Evolutionary conservation across 2,797 vertebrate genomes (phyloP).

Genomic region (Enteromius fasciolatus): DNA sequence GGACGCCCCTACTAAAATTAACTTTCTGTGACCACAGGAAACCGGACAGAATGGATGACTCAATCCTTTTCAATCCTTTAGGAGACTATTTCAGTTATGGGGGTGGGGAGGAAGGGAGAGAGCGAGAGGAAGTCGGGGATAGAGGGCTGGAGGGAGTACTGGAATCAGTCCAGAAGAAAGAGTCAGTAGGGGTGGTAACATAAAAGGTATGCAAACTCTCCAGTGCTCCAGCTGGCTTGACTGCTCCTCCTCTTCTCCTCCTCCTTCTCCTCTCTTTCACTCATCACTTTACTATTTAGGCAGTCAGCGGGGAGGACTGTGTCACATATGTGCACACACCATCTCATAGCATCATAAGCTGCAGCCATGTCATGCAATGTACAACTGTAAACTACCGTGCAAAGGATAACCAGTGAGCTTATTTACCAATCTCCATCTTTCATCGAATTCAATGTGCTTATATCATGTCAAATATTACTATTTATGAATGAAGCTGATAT

Average conservation of each 20-base stretch:
- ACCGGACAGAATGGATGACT: slow-evolving; percentile 63
- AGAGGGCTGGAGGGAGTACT: slow-evolving; percentile 30
- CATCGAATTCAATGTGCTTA: background rate
- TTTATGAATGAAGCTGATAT: background rate
- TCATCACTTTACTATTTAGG: slow-evolving; percentile 50
- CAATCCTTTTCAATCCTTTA: slow-evolving; percentile 61
- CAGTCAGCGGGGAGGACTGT: slow-evolving; percentile 32
- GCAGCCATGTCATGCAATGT: background rate
- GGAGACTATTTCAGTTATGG: slow-evolving; percentile 51
- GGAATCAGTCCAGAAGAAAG: slow-evolving; percentile 47
- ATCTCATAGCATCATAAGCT: slow-evolving; percentile 9
- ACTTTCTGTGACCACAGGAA: slow-evolving; percentile 66
- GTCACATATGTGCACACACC: slow-evolving; percentile 26
- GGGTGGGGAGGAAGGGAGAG: slow-evolving; percentile 57
- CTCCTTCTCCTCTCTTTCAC: slow-evolving; percentile 31
- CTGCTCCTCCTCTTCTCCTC: slow-evolving; percentile 49
- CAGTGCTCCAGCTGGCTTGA: slow-evolving; percentile 56
- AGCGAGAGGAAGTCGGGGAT: slow-evolving; percentile 56
- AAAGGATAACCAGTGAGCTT: background rate
- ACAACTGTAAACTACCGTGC: background rate
- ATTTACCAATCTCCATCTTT: background rate
- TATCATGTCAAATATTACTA: background rate
- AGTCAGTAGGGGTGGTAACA: slow-evolving; percentile 55
- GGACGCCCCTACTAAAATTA: slow-evolving; percentile 60
- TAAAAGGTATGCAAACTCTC: slow-evolving; percentile 59